Evolutionary conservation across 92 coral and sea anemone species (phyloP).

Genomic region (Pocillopora meandrina): DNA sequence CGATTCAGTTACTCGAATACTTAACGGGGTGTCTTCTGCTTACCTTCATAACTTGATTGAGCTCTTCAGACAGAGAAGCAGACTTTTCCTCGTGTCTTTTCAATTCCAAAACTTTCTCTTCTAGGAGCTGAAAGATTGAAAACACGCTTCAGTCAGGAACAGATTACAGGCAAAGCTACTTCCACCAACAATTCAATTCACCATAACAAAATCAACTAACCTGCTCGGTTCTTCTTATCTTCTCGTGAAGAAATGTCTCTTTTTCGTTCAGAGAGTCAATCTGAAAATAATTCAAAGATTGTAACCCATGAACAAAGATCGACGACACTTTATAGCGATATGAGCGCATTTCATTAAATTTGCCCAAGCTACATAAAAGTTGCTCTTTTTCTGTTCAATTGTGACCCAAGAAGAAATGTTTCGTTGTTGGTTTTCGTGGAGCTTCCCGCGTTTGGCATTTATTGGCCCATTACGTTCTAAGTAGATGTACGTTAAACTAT

Average conservation of each 20-base stretch:
- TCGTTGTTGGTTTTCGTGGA: neutral
- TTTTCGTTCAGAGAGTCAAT: slow-evolving; percentile 73
- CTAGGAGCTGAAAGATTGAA: slow-evolving; percentile 60
- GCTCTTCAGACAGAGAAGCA: slow-evolving; percentile 71
- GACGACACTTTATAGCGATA: too few relatives aligned
- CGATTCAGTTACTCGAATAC: neutral
- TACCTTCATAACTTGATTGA: slow-evolving; percentile 82
- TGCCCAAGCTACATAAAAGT: too few relatives aligned
- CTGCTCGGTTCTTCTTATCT: slow-evolving; percentile 75
- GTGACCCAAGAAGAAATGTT: too few relatives aligned
- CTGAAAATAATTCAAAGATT: slow-evolving; percentile 37
- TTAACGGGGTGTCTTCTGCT: neutral
- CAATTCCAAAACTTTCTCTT: slow-evolving; percentile 77
- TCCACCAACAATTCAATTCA: neutral
- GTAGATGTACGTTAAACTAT: too few relatives aligned
- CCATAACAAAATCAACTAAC: slow-evolving; percentile 32
- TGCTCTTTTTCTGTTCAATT: too few relatives aligned
- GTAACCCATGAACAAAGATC: too few relatives aligned
- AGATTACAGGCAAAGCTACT: neutral
- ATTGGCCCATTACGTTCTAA: neutral
- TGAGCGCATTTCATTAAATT: too few relatives aligned
- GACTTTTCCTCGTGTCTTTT: slow-evolving; percentile 81
- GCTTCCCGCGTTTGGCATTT: neutral
- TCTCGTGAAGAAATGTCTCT: slow-evolving; percentile 55
- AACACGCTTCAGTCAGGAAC: neutral